Percentiles rank a stretch among this genome's conserved stretches.
phyloP scores from a whole-genome alignment of 2,113 vertebrate genomes.

The Lophochroa leadbeateri region DNA sequence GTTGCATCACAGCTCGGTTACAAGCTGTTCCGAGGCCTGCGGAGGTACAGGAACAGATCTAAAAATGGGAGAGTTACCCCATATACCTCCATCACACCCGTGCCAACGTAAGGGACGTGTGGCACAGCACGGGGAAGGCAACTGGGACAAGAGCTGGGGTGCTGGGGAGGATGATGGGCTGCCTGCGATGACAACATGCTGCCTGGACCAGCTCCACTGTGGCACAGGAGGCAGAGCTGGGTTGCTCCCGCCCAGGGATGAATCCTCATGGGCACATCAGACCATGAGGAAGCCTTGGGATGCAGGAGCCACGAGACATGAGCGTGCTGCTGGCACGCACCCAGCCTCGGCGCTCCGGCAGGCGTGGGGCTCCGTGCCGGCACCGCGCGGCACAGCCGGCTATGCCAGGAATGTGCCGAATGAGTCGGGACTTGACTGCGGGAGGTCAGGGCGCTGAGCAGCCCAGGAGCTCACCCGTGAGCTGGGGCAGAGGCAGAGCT shows the following conservation, averaged over 20 bases:
- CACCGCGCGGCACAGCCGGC: background rate
- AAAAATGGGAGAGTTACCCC: slow-evolving; percentile 11
- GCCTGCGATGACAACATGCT: background rate
- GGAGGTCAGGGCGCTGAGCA: background rate
- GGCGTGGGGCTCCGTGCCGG: background rate
- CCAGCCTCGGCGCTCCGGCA: background rate
- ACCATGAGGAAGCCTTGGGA: background rate
- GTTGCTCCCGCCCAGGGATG: background rate
- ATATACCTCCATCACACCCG: background rate
- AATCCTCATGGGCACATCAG: background rate
- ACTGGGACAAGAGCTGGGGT: background rate
- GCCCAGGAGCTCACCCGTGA: background rate
- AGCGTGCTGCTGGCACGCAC: background rate
- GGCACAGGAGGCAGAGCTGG: background rate
- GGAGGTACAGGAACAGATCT: background rate
- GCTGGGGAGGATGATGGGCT: background rate
- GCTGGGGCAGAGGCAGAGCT: background rate
- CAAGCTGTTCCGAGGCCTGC: background rate
- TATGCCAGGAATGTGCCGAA: slow-evolving; percentile 67
- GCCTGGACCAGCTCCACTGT: accelerated
- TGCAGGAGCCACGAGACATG: background rate
- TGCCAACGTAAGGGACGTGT: background rate
- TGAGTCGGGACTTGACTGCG: slow-evolving; percentile 67
- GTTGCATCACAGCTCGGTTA: background rate
- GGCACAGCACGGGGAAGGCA: background rate